Evolutionary conservation across 2,113 vertebrate genomes (phyloP), one percentile per base, ranked within the genome.

Genomic region (Oostethus manadensis): DNA sequence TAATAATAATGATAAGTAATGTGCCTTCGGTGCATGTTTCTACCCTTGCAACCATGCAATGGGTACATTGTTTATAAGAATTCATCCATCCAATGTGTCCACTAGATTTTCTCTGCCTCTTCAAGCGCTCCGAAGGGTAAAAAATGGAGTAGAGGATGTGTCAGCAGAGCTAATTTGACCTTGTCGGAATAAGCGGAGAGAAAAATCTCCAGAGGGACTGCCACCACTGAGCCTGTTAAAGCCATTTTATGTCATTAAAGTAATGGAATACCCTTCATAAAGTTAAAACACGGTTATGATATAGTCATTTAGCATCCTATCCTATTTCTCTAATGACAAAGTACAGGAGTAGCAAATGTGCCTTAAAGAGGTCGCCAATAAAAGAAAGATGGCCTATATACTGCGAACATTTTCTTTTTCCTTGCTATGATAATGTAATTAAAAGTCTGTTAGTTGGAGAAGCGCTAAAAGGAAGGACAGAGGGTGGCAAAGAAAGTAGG

Each of bases 281-380:
- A 82, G 74, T 71, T 77, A 72, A 80, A 84, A 79, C 53, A 64
- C 56, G 67, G 86, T 87, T 82, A 79, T 74, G 76, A 78, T 79
- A 72, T 64, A 65, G 73, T 74, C 66, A 83, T 84, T 83, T 77
- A 69, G 61, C 67, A 70, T 73, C 54, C 68, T 18, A 45, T 77
- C 54, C 70, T 18, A 42, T 76, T 70, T 70, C 73, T 70, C 70
- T 77, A 71, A 82, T 74, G 56, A 70, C 60, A 64, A 49, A 66
- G 38, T 64, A 26, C 46, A 49, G 72, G 68, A 75, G 64, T 55
- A 33, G 58, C 59, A 43, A 75, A 77, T 71, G 71, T 74, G 64
- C 69, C 67, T 76, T 70, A 73, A 79, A 78, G 60, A 66, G 42
- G 63, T 44, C 33, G 49, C 58, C 60, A 53, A 56, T 74, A 70